phyloP scores from a whole-genome alignment of 1,140 invertebrate genomes.

The Homalodisca vitripennis region DNA sequence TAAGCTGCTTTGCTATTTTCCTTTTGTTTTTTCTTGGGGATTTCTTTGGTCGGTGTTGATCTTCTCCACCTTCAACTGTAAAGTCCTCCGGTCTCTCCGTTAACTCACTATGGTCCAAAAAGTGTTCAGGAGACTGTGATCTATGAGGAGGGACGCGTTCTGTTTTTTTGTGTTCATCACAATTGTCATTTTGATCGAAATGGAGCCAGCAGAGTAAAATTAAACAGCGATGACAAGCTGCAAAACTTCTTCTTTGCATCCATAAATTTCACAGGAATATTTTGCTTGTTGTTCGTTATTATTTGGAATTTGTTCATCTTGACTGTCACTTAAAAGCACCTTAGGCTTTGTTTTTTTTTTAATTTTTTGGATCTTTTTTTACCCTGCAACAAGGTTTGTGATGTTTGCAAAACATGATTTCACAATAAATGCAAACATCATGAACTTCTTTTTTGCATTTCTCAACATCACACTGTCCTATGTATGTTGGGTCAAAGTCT shows the following conservation, averaged over 20 bases:
- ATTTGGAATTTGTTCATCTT: background rate
- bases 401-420: background rate
- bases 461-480: background rate
- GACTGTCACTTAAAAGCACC: background rate
- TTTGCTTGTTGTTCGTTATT: background rate
- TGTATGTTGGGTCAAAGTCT: background rate
- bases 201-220: background rate
- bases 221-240: background rate
- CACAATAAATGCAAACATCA: background rate
- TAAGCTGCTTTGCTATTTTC: background rate
- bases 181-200: background rate
- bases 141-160: too few species aligned
- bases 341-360: background rate
- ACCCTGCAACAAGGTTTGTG: background rate
- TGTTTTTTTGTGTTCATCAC: background rate
- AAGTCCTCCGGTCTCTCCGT: background rate
- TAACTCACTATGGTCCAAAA: too few species aligned
- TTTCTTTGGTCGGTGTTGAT: slow-evolving; percentile 2
- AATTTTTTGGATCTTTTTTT: background rate
- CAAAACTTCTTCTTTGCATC: background rate
- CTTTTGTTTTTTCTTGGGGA: slow-evolving; percentile 4
- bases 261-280: background rate
- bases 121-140: background rate
- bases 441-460: background rate
- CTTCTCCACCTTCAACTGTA: slow-evolving; percentile 11